phyloP scores from a whole-genome alignment of 2,113 vertebrate genomes.

The Chaetodon trifascialis region DNA sequence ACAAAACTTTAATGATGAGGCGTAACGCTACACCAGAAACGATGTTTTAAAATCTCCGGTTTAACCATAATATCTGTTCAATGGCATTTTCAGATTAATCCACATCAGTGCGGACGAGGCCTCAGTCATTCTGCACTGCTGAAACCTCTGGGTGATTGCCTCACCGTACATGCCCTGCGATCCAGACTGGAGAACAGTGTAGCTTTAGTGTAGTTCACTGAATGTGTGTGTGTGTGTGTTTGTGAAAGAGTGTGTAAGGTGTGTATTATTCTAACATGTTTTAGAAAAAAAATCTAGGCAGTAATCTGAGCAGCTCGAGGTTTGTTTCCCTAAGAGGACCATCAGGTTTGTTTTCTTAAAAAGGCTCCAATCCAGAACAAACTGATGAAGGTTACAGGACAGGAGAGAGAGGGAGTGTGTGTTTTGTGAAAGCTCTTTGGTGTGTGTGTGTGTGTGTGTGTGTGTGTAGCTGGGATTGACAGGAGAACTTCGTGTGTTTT shows the following conservation, averaged over 20 bases:
- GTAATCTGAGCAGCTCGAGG: conserved; percentile 67
- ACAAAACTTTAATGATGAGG: background rate
- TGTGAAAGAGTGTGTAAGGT: conserved; percentile 9
- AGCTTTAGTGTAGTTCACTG: conserved; percentile 28
- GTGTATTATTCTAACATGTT: conserved; percentile 72
- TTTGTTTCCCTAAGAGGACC: conserved; percentile 54
- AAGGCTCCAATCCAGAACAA: conserved; percentile 57
- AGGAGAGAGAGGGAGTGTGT: conserved; percentile 1
- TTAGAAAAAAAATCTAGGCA: conserved; percentile 47
- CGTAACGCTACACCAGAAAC: background rate
- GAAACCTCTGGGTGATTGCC: conserved; percentile 10
- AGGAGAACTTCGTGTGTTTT: conserved; percentile 11
- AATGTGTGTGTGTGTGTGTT: conserved; percentile 17
- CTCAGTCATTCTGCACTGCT: conserved; percentile 5
- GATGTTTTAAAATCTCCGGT: background rate
- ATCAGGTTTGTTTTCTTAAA: conserved; percentile 66
- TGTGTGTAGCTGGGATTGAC: background rate
- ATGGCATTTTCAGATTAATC: background rate
- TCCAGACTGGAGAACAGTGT: conserved; percentile 21
- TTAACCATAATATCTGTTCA: background rate
- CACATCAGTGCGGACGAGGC: background rate
- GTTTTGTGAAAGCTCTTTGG: background rate
- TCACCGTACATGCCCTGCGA: conserved; percentile 14
- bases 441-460: background rate
- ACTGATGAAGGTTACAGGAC: conserved; percentile 59